phyloP scores from a whole-genome alignment of 2,888 invertebrate genomes.

The Dysmachus trigonus region DNA sequence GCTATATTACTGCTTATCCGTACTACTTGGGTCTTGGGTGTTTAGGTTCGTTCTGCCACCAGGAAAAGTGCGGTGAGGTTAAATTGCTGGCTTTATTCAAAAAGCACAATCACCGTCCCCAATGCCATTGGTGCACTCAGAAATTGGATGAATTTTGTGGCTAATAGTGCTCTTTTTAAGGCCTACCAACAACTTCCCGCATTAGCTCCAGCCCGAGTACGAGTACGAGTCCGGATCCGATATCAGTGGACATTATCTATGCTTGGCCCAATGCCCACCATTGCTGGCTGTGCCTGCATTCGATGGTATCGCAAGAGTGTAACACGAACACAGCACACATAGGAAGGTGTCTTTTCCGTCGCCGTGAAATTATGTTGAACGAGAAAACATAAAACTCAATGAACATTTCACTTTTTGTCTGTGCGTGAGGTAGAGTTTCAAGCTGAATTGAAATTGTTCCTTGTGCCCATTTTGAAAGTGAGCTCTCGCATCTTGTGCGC shows the following conservation, averaged over 20 bases:
- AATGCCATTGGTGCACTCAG: not conserved
- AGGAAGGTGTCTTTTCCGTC: not conserved
- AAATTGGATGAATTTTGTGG: not conserved
- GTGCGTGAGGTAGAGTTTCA: slow-evolving; percentile 22
- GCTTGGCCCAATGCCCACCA: not conserved
- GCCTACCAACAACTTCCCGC: not conserved
- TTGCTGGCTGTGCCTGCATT: not conserved
- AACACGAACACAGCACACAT: not conserved
- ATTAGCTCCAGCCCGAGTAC: not conserved
- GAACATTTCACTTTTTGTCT: slow-evolving; percentile 38
- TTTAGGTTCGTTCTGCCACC: not conserved
- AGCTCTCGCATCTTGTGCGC: slow-evolving; percentile 23
- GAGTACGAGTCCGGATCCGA: not conserved
- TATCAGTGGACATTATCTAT: not conserved
- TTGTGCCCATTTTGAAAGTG: slow-evolving; percentile 38
- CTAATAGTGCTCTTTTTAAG: not conserved
- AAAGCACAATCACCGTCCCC: not conserved
- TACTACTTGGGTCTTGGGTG: not conserved
- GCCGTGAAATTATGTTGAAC: slow-evolving; percentile 33
- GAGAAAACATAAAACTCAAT: slow-evolving; percentile 39
- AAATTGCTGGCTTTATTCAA: not conserved
- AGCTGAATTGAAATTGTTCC: slow-evolving; percentile 35
- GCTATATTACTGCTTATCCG: not conserved
- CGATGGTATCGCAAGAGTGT: not conserved
- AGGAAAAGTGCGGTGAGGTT: not conserved